Evolutionary conservation across 2,113 vertebrate species (phyloP).

Genomic region (Ceyx cyanopectus): DNA sequence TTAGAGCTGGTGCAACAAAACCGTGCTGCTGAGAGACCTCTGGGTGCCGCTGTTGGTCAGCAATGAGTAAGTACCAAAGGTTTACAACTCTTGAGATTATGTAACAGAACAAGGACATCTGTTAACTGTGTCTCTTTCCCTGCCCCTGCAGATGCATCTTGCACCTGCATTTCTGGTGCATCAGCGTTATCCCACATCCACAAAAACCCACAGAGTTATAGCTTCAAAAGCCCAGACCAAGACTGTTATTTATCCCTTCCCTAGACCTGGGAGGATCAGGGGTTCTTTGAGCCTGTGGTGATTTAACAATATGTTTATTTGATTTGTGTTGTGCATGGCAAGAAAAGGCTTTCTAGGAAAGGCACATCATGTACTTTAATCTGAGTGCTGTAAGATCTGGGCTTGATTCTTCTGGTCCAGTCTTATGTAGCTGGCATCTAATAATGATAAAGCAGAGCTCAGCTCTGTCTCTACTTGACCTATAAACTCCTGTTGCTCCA

Average conservation of each 20-base stretch:
- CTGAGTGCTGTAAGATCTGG: background rate
- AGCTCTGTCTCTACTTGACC: background rate
- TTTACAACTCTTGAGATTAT: background rate
- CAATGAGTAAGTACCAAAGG: background rate
- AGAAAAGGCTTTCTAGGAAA: background rate
- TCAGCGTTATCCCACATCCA: background rate
- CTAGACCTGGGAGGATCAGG: background rate
- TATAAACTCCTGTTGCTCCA: background rate
- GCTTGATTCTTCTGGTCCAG: background rate
- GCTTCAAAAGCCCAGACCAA: background rate
- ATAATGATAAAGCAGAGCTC: background rate
- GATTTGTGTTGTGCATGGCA: background rate
- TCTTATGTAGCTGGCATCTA: background rate
- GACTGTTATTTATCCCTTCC: background rate
- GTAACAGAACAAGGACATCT: background rate
- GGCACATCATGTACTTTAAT: background rate
- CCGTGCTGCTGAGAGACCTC: background rate
- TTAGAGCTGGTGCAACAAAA: background rate
- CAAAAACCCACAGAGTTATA: background rate
- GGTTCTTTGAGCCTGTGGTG: background rate
- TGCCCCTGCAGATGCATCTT: background rate
- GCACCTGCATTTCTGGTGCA: background rate
- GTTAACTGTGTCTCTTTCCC: background rate
- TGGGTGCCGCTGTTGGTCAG: background rate
- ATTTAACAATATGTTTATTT: background rate